These are phyloP conservation scores for Gymnosoma rotundatum DNA, from an alignment of 2,888 invertebrate species.

Conservation along the genomic window DNA sequence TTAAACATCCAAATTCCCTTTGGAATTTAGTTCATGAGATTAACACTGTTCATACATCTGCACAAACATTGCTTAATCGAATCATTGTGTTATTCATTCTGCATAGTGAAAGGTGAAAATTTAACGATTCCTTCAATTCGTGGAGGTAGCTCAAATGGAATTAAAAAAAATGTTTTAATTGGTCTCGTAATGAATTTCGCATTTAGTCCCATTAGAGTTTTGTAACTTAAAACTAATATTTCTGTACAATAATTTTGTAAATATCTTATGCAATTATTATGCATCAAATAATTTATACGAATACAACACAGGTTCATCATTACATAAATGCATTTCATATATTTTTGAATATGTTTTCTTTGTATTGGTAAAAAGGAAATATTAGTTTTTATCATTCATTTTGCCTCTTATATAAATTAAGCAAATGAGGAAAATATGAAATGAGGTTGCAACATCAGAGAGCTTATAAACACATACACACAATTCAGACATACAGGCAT, in stretches of 20 bases:
- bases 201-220: neutral
- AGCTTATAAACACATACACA: no score
- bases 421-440: neutral
- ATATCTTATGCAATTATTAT: conserved; percentile 19
- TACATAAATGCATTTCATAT: conserved; percentile 1
- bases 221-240: neutral
- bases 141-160: no score
- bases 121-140: no score
- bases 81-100: no score
- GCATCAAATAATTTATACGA: conserved; percentile 5
- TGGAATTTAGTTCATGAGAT: no score
- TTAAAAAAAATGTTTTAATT: no score
- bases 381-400: conserved; percentile 27
- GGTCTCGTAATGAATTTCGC: neutral
- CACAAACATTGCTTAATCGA: no score
- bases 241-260: neutral
- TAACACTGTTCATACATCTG: no score
- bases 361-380: conserved; percentile 6
- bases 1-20: no score
- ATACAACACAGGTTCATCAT: neutral
- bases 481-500: no score
- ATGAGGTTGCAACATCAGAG: conserved; percentile 2
- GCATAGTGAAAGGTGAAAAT: no score
- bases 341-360: neutral
- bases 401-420: neutral